A percentile compares a stretch with the other conserved stretches of the same genome.
These are phyloP conservation scores for Phasianus colchicus DNA, from an alignment of 2,113 vertebrate genomes.

Conservation along the genomic window DNA sequence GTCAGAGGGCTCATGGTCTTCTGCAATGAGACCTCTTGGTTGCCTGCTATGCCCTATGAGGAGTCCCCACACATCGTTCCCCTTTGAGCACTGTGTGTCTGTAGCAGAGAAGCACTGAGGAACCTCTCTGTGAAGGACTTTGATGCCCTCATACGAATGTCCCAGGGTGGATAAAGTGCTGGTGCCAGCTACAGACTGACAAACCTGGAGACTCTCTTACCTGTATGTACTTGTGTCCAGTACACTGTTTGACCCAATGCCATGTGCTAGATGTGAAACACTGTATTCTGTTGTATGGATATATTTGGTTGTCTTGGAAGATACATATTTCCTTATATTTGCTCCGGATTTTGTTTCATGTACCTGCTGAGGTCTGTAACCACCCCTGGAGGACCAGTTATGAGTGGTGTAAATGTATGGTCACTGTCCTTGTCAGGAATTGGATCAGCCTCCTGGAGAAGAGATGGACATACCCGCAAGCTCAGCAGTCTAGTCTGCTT, in stretches of 20 bases:
- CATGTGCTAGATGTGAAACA: fast-evolving
- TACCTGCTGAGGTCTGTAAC: background rate
- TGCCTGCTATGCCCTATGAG: background rate
- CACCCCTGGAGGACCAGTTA: fast-evolving
- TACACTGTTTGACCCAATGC: fast-evolving
- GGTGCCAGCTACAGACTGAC: background rate
- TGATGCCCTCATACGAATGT: fast-evolving
- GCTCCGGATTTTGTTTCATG: background rate
- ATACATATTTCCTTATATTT: background rate
- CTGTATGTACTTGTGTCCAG: fast-evolving
- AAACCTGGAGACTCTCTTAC: background rate
- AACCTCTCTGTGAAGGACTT: background rate
- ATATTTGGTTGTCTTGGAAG: background rate
- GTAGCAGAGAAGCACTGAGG: background rate
- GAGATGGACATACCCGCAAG: background rate
- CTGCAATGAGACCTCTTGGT: background rate
- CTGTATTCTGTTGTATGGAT: background rate
- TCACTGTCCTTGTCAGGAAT: background rate
- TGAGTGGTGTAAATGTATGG: fast-evolving
- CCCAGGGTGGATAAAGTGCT: background rate
- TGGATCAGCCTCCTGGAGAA: background rate
- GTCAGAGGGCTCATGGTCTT: background rate
- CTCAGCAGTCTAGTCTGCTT: background rate
- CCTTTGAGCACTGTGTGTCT: background rate
- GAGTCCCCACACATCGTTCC: fast-evolving